Conservation (phyloP, 37 sponge, comb jelly and placozoan species). For the Petrosia ficiformis region DNA sequence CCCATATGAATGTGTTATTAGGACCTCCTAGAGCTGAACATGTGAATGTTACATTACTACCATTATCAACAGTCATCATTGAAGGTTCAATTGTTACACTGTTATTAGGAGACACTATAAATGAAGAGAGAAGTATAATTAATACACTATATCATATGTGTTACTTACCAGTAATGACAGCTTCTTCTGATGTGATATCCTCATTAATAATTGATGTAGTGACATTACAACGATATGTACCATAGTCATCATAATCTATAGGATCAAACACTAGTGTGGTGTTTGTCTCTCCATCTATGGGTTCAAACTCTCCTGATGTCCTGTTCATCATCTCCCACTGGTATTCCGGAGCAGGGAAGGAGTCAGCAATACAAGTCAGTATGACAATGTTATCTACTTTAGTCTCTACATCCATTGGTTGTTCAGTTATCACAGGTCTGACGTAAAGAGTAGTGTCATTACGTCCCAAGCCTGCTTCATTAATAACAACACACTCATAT, state of each 20-base stretch:
- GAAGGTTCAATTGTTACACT: constrained; percentile 17
- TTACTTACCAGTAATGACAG: neutral
- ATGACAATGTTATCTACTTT: neutral
- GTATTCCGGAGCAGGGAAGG: constrained; percentile 20
- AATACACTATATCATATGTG: too few species aligned
- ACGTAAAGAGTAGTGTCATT: constrained; percentile 21
- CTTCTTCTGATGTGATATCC: neutral
- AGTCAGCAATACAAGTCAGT: constrained; percentile 9
- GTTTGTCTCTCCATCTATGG: neutral
- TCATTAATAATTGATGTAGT: constrained; percentile 1
- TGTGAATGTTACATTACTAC: constrained; percentile 1
- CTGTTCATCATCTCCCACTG: constrained; percentile 4
- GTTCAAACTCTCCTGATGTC: neutral
- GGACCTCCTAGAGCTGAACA: constrained; percentile 26
- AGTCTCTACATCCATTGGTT: constrained; percentile 13
- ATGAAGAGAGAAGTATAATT: neutral
- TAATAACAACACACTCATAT: constrained; percentile 31
- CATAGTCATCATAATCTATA: constrained; percentile 21
- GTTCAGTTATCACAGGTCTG: constrained; percentile 10
- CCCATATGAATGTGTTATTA: constrained; percentile 16
- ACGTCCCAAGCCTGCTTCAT: constrained; percentile 30
- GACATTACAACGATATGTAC: constrained; percentile 5
- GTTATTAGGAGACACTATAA: constrained; percentile 26
- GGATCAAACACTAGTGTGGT: neutral
- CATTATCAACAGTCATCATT: neutral